phyloP scores from a whole-genome alignment of 1,140 invertebrate species.

The Apocrypta bakeri region DNA sequence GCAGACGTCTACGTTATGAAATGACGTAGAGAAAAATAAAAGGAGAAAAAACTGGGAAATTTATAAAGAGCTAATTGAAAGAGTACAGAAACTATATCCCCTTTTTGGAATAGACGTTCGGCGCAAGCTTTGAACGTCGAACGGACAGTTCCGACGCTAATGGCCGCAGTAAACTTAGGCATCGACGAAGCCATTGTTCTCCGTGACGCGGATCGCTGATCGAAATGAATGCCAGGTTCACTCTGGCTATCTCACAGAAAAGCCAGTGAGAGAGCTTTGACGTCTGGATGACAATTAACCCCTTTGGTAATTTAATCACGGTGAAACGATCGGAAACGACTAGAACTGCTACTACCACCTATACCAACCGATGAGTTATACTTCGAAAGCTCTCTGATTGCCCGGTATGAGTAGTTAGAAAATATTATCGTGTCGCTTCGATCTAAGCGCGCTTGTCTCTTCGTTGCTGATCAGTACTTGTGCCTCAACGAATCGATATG shows the following conservation, averaged over 20 bases:
- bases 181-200: not conserved
- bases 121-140: not conserved
- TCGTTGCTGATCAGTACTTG: too few species aligned
- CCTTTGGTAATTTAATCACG: conserved; percentile 34
- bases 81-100: not conserved
- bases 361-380: not conserved
- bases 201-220: not conserved
- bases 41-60: not conserved
- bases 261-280: conserved; percentile 18
- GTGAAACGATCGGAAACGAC: not conserved
- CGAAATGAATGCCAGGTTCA: not conserved
- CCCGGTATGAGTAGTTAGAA: not conserved
- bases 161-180: not conserved
- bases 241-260: not conserved
- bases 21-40: not conserved
- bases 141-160: not conserved
- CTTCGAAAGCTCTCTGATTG: not conserved
- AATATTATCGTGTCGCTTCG: not conserved
- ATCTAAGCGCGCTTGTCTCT: not conserved
- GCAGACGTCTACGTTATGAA: too few species aligned
- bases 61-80: not conserved
- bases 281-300: conserved; percentile 35
- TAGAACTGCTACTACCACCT: too few species aligned
- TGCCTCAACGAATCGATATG: too few species aligned
- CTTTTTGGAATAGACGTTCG: too few species aligned